These are phyloP conservation scores for Rhimphoctona megacephalus DNA, from an alignment of 2,888 invertebrate genomes.

Conservation along the genomic window DNA sequence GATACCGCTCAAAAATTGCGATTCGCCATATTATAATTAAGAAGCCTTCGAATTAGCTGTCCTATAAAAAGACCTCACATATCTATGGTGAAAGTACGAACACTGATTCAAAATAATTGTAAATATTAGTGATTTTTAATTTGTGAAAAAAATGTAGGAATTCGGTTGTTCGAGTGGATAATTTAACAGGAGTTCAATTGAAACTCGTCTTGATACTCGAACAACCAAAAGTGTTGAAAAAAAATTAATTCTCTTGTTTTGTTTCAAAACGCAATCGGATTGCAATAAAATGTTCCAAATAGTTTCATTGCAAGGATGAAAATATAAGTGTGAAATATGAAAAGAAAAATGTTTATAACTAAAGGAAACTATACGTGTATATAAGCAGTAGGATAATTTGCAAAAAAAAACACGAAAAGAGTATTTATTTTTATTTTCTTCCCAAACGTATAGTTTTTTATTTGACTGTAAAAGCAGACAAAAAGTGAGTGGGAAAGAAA, in stretches of 20 bases:
- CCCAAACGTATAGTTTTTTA: constrained; percentile 5
- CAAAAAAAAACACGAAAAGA: neutral
- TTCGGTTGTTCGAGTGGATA: neutral
- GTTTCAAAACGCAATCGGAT: neutral
- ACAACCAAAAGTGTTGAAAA: neutral
- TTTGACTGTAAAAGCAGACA: neutral
- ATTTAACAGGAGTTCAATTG: no score
- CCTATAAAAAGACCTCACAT: neutral
- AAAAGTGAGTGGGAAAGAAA: neutral
- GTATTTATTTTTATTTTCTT: constrained; percentile 7
- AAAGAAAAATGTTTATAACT: neutral
- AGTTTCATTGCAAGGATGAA: neutral
- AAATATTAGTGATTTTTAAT: neutral
- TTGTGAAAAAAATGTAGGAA: neutral
- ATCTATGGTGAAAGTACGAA: constrained; percentile 1
- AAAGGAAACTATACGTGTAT: constrained; percentile 2
- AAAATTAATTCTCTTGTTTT: neutral
- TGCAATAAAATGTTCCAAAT: neutral
- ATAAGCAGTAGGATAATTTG: neutral
- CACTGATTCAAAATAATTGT: neutral
- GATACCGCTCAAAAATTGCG: neutral
- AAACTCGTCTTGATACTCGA: neutral
- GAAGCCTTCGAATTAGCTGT: neutral
- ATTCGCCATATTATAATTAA: neutral
- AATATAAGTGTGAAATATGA: neutral